Conservation (phyloP, 2,113 vertebrate genomes). For the Hucho hucho region DNA sequence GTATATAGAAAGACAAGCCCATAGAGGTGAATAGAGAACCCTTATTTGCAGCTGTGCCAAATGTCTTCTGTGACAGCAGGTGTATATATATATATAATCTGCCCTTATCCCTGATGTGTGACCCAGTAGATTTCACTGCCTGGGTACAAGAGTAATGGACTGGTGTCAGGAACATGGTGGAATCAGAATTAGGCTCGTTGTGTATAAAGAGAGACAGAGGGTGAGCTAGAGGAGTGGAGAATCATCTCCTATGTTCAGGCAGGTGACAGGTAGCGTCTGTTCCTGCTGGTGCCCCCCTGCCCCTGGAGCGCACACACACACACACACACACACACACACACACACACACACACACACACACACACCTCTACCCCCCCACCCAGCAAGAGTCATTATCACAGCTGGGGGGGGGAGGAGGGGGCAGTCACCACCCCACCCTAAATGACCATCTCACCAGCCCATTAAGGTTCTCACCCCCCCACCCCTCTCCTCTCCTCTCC, state of each 20-base stretch:
- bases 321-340: neutral
- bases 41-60: too few relatives aligned
- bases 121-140: too few relatives aligned
- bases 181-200: neutral
- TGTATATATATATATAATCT: too few relatives aligned
- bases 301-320: neutral
- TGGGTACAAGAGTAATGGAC: too few relatives aligned
- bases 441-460: conserved; percentile 43
- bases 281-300: conserved; percentile 51
- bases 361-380: conserved; percentile 28
- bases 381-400: conserved; percentile 54
- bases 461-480: conserved; percentile 47
- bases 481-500: conserved; percentile 45
- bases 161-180: neutral
- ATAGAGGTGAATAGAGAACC: too few relatives aligned
- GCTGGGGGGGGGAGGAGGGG: conserved; percentile 23
- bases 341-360: neutral
- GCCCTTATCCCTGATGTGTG: too few relatives aligned
- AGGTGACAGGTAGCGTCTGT: conserved; percentile 51
- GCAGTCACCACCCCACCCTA: conserved; percentile 50
- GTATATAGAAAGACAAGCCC: too few relatives aligned
- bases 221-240: neutral
- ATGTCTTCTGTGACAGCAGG: too few relatives aligned
- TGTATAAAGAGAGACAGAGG: neutral
- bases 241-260: neutral